A percentile compares a stretch with the other conserved stretches of the same genome.
These are phyloP conservation scores for Eumeta japonica DNA, from an alignment of 1,140 invertebrate species.

Conservation along the genomic window DNA sequence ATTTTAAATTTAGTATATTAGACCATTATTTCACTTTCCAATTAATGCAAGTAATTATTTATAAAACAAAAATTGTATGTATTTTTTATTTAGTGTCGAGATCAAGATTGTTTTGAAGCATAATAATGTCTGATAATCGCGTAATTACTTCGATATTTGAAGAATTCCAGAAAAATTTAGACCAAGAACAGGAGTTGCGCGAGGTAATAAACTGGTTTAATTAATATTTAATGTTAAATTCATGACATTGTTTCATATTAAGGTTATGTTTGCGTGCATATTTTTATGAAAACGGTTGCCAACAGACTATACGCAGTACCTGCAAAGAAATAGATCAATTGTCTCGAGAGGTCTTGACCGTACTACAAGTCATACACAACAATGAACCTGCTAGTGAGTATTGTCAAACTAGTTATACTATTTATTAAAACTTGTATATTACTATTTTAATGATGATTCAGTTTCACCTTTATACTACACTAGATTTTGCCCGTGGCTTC, in stretches of 20 bases:
- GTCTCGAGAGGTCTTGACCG: slow-evolving; percentile 32
- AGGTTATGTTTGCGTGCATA: background rate
- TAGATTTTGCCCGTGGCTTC: too few relatives aligned
- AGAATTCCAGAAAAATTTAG: slow-evolving; percentile 37
- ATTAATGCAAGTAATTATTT: too few relatives aligned
- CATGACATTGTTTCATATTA: background rate
- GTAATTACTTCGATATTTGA: slow-evolving; percentile 33
- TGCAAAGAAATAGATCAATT: slow-evolving; percentile 42
- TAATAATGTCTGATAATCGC: slow-evolving; percentile 31
- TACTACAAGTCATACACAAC: slow-evolving; percentile 43
- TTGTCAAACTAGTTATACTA: slow-evolving; percentile 2
- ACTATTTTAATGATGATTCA: too few relatives aligned
- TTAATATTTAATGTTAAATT: background rate
- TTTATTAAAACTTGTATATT: slow-evolving; percentile 5
- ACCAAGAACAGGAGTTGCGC: slow-evolving; percentile 37
- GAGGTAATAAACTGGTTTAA: slow-evolving; percentile 24
- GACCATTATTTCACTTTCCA: too few relatives aligned
- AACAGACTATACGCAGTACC: slow-evolving; percentile 38
- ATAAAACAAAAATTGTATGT: too few relatives aligned
- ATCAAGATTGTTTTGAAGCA: too few relatives aligned
- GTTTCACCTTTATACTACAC: too few relatives aligned
- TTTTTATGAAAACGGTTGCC: slow-evolving; percentile 7
- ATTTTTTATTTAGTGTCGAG: too few relatives aligned
- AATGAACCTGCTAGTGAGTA: slow-evolving; percentile 38
- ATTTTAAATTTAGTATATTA: too few relatives aligned